Evolutionary conservation across 1,140 invertebrate genomes (phyloP).

Genomic region (Drosophila lowei): DNA sequence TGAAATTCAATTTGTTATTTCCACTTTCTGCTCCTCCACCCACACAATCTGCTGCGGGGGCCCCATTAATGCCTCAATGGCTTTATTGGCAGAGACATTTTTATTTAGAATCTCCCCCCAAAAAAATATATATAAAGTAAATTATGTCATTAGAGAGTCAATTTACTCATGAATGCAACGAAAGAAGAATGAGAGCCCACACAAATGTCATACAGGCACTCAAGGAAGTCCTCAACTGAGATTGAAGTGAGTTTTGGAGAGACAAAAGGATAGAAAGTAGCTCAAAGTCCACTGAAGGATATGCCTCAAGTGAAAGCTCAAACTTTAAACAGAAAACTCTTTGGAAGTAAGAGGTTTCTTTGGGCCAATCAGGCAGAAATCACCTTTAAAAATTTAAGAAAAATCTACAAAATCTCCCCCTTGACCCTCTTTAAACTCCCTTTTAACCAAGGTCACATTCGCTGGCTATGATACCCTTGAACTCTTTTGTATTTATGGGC

Average conservation of each 20-base stretch:
- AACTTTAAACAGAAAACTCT: too few species aligned
- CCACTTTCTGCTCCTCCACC: slow-evolving; percentile 38
- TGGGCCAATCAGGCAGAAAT: too few species aligned
- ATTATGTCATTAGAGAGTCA: slow-evolving; percentile 72
- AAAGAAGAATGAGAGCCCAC: slow-evolving; percentile 4
- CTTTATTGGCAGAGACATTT: slow-evolving; percentile 68
- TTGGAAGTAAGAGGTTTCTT: too few species aligned
- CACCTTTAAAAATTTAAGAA: too few species aligned
- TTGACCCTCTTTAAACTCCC: too few species aligned
- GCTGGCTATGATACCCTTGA: slow-evolving; percentile 27
- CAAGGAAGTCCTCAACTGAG: slow-evolving; percentile 11
- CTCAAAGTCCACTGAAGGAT: too few species aligned
- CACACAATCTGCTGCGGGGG: too few species aligned
- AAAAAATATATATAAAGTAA: slow-evolving; percentile 42
- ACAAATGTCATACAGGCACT: slow-evolving; percentile 51
- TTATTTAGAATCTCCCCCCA: slow-evolving; percentile 54
- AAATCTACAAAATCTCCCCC: too few species aligned
- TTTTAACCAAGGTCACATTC: slow-evolving; percentile 11
- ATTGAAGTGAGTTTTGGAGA: slow-evolving; percentile 7
- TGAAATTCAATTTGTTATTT: slow-evolving; percentile 82
- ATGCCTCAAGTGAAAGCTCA: too few species aligned
- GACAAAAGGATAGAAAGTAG: not conserved
- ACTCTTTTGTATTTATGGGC: slow-evolving; percentile 35
- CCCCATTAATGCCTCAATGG: slow-evolving; percentile 69
- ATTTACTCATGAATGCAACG: slow-evolving; percentile 57